phyloP scores from a whole-genome alignment of 2,113 vertebrate species.

The Oncorhynchus nerka region DNA sequence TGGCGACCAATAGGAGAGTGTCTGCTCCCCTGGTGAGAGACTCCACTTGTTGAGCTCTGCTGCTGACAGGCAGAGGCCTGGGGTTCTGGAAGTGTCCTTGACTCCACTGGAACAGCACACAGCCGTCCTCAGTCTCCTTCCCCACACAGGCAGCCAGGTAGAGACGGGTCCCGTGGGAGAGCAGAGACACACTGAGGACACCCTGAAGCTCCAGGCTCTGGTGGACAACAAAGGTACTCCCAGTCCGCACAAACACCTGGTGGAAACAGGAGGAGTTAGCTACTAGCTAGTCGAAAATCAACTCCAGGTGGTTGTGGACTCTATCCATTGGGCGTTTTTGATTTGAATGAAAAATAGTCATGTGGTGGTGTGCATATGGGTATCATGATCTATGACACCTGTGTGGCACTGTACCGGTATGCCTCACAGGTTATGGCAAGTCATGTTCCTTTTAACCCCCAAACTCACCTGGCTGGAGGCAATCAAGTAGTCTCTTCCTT shows the following conservation, averaged over 20 bases:
- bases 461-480: conserved; percentile 73
- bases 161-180: conserved; percentile 67
- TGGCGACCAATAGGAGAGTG: conserved; percentile 68
- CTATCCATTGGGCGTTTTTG: not conserved
- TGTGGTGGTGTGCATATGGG: not conserved
- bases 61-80: conserved; percentile 68
- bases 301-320: not conserved
- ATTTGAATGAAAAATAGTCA: not conserved
- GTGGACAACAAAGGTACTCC: conserved; percentile 70
- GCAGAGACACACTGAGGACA: conserved; percentile 70
- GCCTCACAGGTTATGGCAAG: not conserved
- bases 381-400: not conserved
- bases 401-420: not conserved
- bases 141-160: conserved; percentile 75
- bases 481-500: conserved; percentile 82
- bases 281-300: not conserved
- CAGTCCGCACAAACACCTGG: conserved; percentile 85
- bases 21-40: conserved; percentile 77
- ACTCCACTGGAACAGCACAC: conserved; percentile 80
- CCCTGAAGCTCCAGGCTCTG: conserved; percentile 76
- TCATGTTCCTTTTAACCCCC: not conserved
- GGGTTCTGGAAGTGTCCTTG: conserved; percentile 76
- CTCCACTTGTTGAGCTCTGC: conserved; percentile 74
- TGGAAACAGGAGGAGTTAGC: conserved; percentile 8
- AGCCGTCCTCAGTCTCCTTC: conserved; percentile 41